phyloP scores from a whole-genome alignment of 2,797 vertebrate species.

The Sebastes jordani region DNA sequence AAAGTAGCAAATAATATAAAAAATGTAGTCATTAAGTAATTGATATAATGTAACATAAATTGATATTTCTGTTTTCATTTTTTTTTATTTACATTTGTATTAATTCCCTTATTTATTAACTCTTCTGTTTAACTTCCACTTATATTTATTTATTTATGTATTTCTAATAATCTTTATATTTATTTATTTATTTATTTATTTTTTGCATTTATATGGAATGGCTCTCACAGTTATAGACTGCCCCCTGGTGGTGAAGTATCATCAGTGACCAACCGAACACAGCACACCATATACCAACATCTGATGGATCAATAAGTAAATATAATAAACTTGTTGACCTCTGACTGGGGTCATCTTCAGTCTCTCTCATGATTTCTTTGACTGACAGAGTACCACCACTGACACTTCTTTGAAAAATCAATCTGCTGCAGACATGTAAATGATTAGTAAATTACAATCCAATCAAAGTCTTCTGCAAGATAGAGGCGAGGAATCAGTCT shows the following conservation, averaged over 20 bases:
- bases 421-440: background rate
- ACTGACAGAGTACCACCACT: background rate
- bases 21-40: too few species aligned
- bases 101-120: too few species aligned
- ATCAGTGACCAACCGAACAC: background rate
- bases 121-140: too few species aligned
- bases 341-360: background rate
- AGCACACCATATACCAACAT: background rate
- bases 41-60: too few species aligned
- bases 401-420: background rate
- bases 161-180: too few species aligned
- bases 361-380: background rate
- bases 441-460: background rate
- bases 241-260: constrained; percentile 25
- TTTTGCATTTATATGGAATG: too few species aligned
- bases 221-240: background rate
- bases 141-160: too few species aligned
- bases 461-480: background rate
- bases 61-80: too few species aligned
- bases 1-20: too few species aligned
- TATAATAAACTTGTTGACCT: background rate
- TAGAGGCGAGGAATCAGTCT: background rate
- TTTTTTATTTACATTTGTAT: too few species aligned
- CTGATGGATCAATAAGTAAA: constrained; percentile 2
- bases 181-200: too few species aligned